Evolutionary conservation across 2,113 vertebrate genomes (phyloP).

Genomic region (Strix aluco): DNA sequence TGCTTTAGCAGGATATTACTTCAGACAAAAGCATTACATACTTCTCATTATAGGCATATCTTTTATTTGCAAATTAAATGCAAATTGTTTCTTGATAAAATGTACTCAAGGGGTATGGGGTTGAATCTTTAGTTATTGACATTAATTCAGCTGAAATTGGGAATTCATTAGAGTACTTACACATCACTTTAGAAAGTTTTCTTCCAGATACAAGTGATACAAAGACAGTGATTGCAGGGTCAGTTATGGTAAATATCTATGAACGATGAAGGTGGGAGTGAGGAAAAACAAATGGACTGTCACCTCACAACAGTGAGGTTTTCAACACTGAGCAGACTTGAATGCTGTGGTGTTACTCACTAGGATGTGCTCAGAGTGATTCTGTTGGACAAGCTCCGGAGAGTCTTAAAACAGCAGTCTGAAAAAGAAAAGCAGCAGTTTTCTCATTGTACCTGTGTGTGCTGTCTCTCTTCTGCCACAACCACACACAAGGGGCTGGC

Average conservation of each 20-base stretch:
- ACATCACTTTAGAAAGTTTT: neutral
- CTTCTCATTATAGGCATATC: neutral
- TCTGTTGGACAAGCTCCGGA: neutral
- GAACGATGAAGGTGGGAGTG: neutral
- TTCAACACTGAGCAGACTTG: neutral
- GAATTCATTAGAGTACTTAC: neutral
- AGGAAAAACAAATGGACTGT: neutral
- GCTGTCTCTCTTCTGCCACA: neutral
- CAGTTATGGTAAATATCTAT: neutral
- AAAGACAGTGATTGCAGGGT: neutral
- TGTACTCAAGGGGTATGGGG: neutral
- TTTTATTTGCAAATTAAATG: neutral
- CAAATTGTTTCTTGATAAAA: neutral
- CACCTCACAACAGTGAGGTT: neutral
- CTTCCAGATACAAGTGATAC: neutral
- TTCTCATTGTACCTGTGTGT: neutral
- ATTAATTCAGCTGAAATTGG: neutral
- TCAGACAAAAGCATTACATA: neutral
- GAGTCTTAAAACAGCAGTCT: neutral
- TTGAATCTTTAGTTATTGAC: neutral
- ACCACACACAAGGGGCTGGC: too few relatives aligned
- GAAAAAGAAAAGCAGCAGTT: neutral
- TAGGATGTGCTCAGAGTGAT: neutral
- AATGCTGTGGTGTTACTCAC: neutral
- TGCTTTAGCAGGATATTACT: neutral